These are phyloP conservation scores for Chloroceryle amazona DNA, from an alignment of 2,797 vertebrate genomes.

Conservation along the genomic window DNA sequence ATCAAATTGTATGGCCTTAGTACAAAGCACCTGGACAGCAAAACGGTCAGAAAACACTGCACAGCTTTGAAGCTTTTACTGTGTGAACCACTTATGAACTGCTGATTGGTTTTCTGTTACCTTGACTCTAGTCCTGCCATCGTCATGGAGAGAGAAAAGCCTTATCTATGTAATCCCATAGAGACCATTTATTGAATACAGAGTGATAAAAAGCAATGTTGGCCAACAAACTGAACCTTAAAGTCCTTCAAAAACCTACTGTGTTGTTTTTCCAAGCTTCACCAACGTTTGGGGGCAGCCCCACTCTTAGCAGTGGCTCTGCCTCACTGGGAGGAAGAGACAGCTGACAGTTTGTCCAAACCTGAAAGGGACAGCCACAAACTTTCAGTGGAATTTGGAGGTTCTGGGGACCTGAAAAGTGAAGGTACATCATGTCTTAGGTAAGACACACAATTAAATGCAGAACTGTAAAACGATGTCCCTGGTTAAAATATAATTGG, in stretches of 20 bases:
- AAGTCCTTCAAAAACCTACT: not conserved
- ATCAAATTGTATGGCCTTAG: not conserved
- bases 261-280: not conserved
- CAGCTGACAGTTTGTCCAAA: not conserved
- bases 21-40: not conserved
- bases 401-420: not conserved
- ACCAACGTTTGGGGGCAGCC: not conserved
- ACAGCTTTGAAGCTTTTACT: not conserved
- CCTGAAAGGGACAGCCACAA: not conserved
- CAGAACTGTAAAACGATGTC: not conserved
- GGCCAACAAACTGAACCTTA: not conserved
- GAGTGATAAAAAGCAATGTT: not conserved
- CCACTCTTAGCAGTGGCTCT: not conserved
- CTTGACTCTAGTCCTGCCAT: not conserved
- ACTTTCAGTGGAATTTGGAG: not conserved
- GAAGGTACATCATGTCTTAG: not conserved
- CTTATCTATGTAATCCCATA: not conserved
- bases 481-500: not conserved
- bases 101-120: not conserved
- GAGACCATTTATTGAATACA: not conserved
- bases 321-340: not conserved
- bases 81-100: not conserved
- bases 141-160: fast-evolving
- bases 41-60: not conserved
- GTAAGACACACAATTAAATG: not conserved